These are phyloP conservation scores for Dromiciops gliroides DNA, from an alignment of 2,113 vertebrate species.

Conservation along the genomic window DNA sequence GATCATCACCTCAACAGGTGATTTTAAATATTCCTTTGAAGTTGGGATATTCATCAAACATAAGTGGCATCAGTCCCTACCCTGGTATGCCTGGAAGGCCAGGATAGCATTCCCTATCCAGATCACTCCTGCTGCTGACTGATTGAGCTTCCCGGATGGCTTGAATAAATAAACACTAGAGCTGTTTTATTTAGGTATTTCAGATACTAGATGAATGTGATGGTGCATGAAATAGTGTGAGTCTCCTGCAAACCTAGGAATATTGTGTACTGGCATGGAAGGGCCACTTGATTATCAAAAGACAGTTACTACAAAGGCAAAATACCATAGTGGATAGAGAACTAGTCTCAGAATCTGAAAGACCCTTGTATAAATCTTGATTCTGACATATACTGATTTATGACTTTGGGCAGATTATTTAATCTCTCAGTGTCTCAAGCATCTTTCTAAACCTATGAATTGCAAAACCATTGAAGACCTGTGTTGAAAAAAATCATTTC, in stretches of 20 bases:
- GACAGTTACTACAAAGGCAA: neutral
- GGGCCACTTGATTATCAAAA: neutral
- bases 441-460: neutral
- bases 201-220: neutral
- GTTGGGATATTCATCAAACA: conserved; percentile 8
- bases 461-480: neutral
- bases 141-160: neutral
- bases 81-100: neutral
- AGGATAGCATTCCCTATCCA: neutral
- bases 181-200: neutral
- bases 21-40: neutral
- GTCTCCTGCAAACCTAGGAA: neutral
- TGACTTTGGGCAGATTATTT: neutral
- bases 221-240: neutral
- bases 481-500: neutral
- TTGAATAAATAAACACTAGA: neutral
- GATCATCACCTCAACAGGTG: neutral
- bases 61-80: neutral
- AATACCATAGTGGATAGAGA: neutral
- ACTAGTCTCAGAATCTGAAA: neutral
- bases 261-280: neutral
- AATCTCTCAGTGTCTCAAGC: neutral
- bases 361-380: neutral
- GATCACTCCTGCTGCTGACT: neutral
- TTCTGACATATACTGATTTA: neutral